These are phyloP conservation scores for Neoaliturus tenellus DNA, from an alignment of 2,888 invertebrate genomes.

Conservation along the genomic window DNA sequence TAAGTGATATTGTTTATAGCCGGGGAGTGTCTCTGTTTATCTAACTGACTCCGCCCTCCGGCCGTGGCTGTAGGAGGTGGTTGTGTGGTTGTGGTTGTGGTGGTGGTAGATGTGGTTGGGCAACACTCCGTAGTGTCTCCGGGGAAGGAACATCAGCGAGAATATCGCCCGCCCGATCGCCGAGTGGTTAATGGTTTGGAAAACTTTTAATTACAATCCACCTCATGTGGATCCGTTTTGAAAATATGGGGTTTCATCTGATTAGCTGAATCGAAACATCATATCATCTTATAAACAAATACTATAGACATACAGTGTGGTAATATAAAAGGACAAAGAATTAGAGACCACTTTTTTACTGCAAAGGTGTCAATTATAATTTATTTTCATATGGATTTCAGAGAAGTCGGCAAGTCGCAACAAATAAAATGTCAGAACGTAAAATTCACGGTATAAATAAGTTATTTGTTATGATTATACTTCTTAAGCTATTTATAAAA, in stretches of 20 bases:
- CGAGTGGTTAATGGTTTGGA: constrained; percentile 16
- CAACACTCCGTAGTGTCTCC: constrained; percentile 14
- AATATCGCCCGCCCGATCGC: neutral
- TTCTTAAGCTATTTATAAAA: too few relatives aligned
- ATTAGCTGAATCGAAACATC: neutral
- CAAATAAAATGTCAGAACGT: too few relatives aligned
- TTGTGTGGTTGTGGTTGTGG: constrained; percentile 3
- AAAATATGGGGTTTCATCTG: neutral
- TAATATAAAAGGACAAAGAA: too few relatives aligned
- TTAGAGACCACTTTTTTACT: too few relatives aligned
- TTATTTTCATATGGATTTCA: too few relatives aligned
- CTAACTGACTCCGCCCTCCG: constrained; percentile 11
- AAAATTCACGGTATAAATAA: too few relatives aligned
- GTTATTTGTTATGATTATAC: too few relatives aligned
- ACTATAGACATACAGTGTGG: too few relatives aligned
- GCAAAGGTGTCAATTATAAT: too few relatives aligned
- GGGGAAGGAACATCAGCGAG: constrained; percentile 4
- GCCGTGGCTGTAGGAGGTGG: neutral
- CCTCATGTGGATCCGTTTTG: neutral
- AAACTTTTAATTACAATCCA: constrained; percentile 10
- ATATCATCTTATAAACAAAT: too few relatives aligned
- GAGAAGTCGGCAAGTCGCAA: too few relatives aligned
- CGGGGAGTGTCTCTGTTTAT: constrained; percentile 36
- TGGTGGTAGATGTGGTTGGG: neutral
- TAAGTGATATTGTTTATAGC: constrained; percentile 37